Percentiles rank a stretch among this genome's conserved stretches.
Evolutionary conservation across 2,797 vertebrate species (phyloP).

Genomic region (Channallabes apus): DNA sequence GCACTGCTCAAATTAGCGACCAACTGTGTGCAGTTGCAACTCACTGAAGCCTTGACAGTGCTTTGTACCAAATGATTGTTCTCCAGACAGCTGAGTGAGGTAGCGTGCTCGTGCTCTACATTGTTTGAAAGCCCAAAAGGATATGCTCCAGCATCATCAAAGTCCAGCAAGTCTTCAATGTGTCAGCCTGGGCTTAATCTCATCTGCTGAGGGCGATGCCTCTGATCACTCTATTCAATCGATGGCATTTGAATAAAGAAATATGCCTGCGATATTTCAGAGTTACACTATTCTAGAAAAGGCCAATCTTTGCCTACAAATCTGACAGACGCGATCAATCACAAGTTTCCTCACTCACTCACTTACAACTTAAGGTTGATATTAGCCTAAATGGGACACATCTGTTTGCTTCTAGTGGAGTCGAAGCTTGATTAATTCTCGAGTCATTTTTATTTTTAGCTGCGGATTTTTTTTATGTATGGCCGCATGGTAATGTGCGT

Average conservation of each 20-base stretch:
- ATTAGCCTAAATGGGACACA: constrained; percentile 85
- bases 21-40: constrained; percentile 66
- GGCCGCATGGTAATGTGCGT: constrained; percentile 50
- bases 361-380: constrained; percentile 80
- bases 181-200: constrained; percentile 79
- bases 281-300: constrained; percentile 65
- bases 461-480: constrained; percentile 68
- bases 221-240: constrained; percentile 81
- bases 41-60: constrained; percentile 78
- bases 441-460: constrained; percentile 83
- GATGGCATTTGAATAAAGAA: constrained; percentile 80
- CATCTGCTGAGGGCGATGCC: constrained; percentile 74
- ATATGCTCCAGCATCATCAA: constrained; percentile 79
- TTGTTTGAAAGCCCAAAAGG: constrained; percentile 81
- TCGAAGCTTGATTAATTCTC: constrained; percentile 83
- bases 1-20: constrained; percentile 72
- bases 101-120: constrained; percentile 64
- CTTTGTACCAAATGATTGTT: constrained; percentile 84
- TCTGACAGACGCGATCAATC: constrained; percentile 72
- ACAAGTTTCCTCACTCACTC: constrained; percentile 67
- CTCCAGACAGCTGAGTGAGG: constrained; percentile 81
- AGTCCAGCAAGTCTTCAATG: constrained; percentile 79
- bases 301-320: constrained; percentile 59
- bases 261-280: constrained; percentile 69
- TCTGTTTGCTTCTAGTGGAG: constrained; percentile 80